phyloP scores from a whole-genome alignment of 2,113 vertebrate species.

The Coreoperca whiteheadi region DNA sequence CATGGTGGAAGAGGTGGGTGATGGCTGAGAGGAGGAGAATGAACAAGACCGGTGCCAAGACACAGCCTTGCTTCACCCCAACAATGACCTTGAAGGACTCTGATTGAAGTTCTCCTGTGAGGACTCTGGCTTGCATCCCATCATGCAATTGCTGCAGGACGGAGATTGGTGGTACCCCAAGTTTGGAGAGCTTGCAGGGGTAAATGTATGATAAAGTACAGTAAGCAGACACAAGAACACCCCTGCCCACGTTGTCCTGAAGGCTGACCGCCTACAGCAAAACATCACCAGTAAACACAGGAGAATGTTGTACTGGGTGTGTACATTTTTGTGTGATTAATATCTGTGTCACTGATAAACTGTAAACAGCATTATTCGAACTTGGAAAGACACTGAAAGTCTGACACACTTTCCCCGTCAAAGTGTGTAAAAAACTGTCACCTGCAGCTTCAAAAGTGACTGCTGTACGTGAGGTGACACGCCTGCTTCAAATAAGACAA shows the following conservation, averaged over 20 bases:
- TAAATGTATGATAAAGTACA: background rate
- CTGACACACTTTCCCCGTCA: conserved; percentile 7
- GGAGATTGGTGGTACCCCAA: too few species aligned
- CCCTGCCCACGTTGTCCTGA: background rate
- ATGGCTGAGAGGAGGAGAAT: too few species aligned
- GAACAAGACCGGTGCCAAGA: too few species aligned
- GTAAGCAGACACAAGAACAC: background rate
- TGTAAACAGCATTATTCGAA: background rate
- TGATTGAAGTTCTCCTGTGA: too few species aligned
- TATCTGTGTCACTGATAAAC: background rate
- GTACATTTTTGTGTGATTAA: background rate
- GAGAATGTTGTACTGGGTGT: conserved; percentile 3
- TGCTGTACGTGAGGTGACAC: background rate
- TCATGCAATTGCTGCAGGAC: too few species aligned
- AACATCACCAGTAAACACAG: conserved; percentile 15
- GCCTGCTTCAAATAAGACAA: conserved; percentile 30
- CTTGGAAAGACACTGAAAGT: background rate
- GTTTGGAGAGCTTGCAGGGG: too few species aligned
- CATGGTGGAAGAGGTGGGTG: too few species aligned
- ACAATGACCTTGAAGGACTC: too few species aligned
- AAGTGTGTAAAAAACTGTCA: background rate
- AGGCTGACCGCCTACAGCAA: conserved; percentile 2
- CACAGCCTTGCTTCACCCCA: too few species aligned
- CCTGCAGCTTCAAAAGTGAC: conserved; percentile 9
- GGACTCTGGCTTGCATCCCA: too few species aligned